A percentile compares a stretch with the other conserved stretches of the same genome.
Conservation (phyloP, 2,797 vertebrate species). For the Picus viridis region DNA sequence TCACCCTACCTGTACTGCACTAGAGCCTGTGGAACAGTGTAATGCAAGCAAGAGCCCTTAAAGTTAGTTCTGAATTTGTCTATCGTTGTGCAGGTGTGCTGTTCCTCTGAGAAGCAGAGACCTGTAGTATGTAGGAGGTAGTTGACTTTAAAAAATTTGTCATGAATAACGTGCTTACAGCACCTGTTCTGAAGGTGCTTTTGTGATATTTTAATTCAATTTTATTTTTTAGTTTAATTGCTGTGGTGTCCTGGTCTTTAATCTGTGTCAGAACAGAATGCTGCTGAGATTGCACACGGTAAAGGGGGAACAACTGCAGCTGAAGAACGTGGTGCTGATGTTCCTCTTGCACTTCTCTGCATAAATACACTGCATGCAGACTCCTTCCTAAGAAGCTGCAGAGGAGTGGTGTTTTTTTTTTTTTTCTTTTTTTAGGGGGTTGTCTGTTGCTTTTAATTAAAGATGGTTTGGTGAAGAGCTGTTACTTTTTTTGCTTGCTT, state of each 20-base stretch:
- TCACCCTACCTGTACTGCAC: too few species aligned
- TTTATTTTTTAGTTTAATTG: neutral
- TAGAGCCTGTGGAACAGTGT: neutral
- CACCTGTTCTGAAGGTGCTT: neutral
- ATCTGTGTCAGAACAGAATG: neutral
- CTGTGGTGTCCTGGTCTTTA: neutral
- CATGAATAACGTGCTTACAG: neutral
- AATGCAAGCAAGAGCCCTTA: neutral
- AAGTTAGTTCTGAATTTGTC: neutral
- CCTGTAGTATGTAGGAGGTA: neutral
- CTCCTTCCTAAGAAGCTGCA: neutral
- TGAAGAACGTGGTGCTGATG: neutral
- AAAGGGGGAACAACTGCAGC: neutral
- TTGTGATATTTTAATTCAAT: neutral
- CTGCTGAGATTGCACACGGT: neutral
- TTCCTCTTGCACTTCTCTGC: neutral
- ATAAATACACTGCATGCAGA: neutral
- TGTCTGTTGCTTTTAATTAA: neutral
- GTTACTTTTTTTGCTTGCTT: neutral
- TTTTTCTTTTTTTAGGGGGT: neutral
- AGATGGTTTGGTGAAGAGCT: neutral
- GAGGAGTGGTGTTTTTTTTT: neutral
- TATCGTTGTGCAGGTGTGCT: neutral
- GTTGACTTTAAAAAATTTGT: neutral
- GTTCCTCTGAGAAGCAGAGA: neutral